These are phyloP conservation scores for Enteromius radiatus DNA, from an alignment of 2,797 vertebrate species.

Conservation along the genomic window DNA sequence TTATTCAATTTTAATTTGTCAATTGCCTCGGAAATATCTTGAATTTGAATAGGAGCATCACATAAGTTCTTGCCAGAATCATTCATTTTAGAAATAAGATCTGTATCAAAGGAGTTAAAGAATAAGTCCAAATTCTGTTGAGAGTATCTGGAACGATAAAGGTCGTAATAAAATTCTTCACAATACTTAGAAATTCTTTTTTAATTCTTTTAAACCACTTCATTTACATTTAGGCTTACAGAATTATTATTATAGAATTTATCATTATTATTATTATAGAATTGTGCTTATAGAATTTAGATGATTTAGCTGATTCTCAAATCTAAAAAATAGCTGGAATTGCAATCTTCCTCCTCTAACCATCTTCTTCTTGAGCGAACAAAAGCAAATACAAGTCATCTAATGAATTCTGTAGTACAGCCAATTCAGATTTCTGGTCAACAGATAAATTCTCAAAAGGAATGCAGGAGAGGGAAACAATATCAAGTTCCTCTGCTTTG, in stretches of 20 bases:
- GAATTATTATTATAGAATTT: too few relatives aligned
- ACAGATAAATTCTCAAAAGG: background rate
- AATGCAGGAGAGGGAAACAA: background rate
- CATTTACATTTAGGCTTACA: too few relatives aligned
- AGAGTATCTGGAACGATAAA: background rate
- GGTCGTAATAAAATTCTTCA: background rate
- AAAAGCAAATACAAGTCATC: background rate
- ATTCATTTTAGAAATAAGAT: too few relatives aligned
- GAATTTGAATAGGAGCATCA: background rate
- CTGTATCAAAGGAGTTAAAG: background rate
- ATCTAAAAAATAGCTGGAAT: too few relatives aligned
- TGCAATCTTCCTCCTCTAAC: background rate
- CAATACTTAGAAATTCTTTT: background rate
- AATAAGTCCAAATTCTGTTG: constrained; percentile 1
- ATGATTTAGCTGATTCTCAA: too few relatives aligned
- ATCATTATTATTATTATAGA: too few relatives aligned
- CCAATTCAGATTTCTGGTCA: background rate
- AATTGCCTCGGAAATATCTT: background rate
- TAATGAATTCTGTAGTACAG: too few relatives aligned
- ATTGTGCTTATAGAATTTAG: too few relatives aligned
- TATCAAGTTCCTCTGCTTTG: constrained; percentile 1
- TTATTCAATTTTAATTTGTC: background rate
- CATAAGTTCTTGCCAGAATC: background rate
- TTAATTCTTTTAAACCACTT: too few relatives aligned
- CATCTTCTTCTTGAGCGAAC: background rate